phyloP scores from a whole-genome alignment of 2,797 vertebrate species.

The Cuniculus paca region DNA sequence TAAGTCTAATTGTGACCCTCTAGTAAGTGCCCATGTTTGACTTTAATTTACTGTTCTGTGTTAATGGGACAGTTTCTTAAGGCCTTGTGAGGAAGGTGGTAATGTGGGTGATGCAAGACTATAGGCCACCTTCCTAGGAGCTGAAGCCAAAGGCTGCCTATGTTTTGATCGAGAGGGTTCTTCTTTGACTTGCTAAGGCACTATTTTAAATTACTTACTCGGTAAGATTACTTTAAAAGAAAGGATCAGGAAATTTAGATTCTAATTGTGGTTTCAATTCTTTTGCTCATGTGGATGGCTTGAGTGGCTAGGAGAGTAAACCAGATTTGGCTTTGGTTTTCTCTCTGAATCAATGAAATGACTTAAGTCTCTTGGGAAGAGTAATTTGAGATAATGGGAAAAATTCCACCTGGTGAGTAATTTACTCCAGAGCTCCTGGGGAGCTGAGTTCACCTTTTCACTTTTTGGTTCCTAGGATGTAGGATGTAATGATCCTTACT shows the following conservation, averaged over 20 bases:
- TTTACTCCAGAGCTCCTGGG: neutral
- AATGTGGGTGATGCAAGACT: neutral
- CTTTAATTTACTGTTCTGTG: neutral
- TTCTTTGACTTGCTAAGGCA: neutral
- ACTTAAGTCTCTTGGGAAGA: conserved; percentile 28
- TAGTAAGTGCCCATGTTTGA: neutral
- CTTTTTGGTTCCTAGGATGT: neutral
- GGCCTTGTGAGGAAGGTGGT: neutral
- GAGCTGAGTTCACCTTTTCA: neutral
- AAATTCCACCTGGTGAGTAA: neutral
- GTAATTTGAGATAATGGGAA: neutral
- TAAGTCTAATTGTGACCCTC: neutral
- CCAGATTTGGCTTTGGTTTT: neutral
- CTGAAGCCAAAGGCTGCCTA: neutral
- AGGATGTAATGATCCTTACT: neutral
- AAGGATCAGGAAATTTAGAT: neutral
- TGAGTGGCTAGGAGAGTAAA: neutral
- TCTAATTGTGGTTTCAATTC: conserved; percentile 1
- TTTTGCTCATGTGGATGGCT: neutral
- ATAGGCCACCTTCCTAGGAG: neutral
- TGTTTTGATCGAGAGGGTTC: neutral
- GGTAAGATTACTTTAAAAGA: neutral
- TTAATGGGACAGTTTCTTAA: neutral
- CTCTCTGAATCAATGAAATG: conserved; percentile 3
- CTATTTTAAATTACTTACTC: neutral